Evolutionary conservation across 1,140 invertebrate genomes (phyloP), one percentile per base, ranked within the genome.

Genomic region (Apis laboriosa): DNA sequence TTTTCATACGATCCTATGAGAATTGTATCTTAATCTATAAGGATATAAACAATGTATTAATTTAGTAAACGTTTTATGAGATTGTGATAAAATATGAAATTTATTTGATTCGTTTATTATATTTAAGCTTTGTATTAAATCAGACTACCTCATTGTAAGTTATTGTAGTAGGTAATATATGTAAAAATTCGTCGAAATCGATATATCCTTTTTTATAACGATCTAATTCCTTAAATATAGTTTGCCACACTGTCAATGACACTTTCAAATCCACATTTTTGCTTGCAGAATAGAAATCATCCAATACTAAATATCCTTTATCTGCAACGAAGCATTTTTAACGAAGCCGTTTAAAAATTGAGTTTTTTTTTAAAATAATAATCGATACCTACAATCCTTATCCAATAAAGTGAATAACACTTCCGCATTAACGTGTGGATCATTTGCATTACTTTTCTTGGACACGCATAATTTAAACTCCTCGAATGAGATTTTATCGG

Each of bases 221-320:
- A 86, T 84, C 85, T 43, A 86, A 28, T 64, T 79, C 74, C 66
- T 86, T 86, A 55, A 88, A 86, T n/a, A 77, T 56, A 4, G 9
- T 81, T 76, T 70, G 49, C 71, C 77, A 86, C 0, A 84, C 58
- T 1, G 49, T 61, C 17, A 53, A 34, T 15, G 58, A 28, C 66
- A 88, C 49, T 34, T 66, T 84, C 43, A 88, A 61, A 51, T 76
- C 28, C 19, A 78, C 53, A 19, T 7, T 24, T 8, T 80, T 66
- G 24, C 80, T 76, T 0, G 82, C 71, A 15, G 63, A 77, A 53
- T 55, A 75, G 11, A 88, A 77, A 56, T 88, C 86, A 0, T 68
- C 77, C 17, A 86, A 17, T 17, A 66, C 28, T 9, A 86, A 63
- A 56, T 84, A 84, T 34, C 85, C 78, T 63, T 84, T 84, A 67